Evolutionary conservation across 2,888 invertebrate species (phyloP).

Genomic region (Pinctada fucata): DNA sequence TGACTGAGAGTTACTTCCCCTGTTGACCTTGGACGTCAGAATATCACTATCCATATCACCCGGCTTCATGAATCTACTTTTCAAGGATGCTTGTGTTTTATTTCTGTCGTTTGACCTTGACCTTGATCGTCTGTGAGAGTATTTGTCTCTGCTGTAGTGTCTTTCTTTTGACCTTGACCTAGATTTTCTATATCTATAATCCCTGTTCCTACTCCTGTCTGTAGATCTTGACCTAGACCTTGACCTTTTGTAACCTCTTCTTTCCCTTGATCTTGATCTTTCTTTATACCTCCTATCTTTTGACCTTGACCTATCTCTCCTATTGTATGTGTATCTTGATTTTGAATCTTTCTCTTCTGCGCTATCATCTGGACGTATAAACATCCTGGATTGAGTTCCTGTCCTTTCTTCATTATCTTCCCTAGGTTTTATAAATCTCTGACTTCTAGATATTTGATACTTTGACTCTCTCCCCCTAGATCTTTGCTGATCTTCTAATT

Average conservation of each 20-base stretch:
- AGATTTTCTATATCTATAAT: slow-evolving; percentile 27
- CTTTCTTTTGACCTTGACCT: slow-evolving; percentile 36
- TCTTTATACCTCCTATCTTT: slow-evolving; percentile 9
- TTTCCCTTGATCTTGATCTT: slow-evolving; percentile 31
- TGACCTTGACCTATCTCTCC: slow-evolving; percentile 48
- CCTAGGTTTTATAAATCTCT: slow-evolving; percentile 47
- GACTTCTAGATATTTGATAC: slow-evolving; percentile 34
- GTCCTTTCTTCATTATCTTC: slow-evolving; percentile 18
- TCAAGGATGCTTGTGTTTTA: background rate
- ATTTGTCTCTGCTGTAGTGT: background rate
- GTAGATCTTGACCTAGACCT: slow-evolving; percentile 30
- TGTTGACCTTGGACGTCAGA: background rate
- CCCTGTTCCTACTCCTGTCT: slow-evolving; percentile 25
- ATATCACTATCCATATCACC: slow-evolving; percentile 35
- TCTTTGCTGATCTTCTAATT: background rate
- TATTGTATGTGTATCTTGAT: slow-evolving; percentile 31
- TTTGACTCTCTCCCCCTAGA: background rate
- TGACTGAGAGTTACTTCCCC: background rate
- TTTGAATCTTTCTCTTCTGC: slow-evolving; percentile 1
- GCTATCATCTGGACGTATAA: slow-evolving; percentile 16
- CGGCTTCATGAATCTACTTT: slow-evolving; percentile 55
- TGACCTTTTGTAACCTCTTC: slow-evolving; percentile 7
- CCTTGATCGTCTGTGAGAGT: slow-evolving; percentile 40
- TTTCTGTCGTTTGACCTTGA: slow-evolving; percentile 33
- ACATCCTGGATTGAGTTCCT: background rate